phyloP scores from a whole-genome alignment of 2,113 vertebrate genomes.

The Sceloporus undulatus region DNA sequence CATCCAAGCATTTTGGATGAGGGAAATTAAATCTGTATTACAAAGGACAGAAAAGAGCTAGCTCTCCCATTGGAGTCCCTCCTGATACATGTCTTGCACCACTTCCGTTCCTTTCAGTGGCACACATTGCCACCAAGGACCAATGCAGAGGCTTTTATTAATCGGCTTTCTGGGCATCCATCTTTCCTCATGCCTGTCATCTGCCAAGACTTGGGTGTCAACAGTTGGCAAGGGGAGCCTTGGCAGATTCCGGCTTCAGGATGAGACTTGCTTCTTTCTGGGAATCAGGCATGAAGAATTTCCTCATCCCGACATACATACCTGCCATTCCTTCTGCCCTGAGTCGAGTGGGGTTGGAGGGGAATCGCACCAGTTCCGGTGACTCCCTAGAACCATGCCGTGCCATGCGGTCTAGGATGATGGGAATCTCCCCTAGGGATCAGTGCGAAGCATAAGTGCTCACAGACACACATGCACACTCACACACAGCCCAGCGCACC shows the following conservation, averaged over 20 bases:
- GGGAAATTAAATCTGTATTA: too few relatives aligned
- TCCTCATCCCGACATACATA: not conserved
- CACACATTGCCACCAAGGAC: not conserved
- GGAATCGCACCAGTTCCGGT: not conserved
- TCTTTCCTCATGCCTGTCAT: too few relatives aligned
- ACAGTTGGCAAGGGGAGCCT: not conserved
- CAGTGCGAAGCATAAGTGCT: not conserved
- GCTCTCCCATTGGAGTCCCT: too few relatives aligned
- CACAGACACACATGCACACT: too few relatives aligned
- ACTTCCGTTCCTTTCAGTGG: too few relatives aligned
- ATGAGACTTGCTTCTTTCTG: slow-evolving; percentile 3
- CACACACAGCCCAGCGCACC: not conserved
- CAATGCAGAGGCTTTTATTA: not conserved
- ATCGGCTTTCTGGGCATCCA: too few relatives aligned
- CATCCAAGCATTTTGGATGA: too few relatives aligned
- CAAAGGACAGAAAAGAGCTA: too few relatives aligned
- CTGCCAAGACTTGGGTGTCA: not conserved
- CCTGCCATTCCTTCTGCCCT: not conserved
- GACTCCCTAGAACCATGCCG: not conserved
- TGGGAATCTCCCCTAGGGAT: not conserved
- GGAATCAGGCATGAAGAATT: not conserved
- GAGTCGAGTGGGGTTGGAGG: too few relatives aligned
- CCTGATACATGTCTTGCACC: too few relatives aligned
- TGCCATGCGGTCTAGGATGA: not conserved
- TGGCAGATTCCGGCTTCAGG: not conserved